Evolutionary conservation across 2,113 vertebrate genomes (phyloP).

Genomic region (Rhea pennata): DNA sequence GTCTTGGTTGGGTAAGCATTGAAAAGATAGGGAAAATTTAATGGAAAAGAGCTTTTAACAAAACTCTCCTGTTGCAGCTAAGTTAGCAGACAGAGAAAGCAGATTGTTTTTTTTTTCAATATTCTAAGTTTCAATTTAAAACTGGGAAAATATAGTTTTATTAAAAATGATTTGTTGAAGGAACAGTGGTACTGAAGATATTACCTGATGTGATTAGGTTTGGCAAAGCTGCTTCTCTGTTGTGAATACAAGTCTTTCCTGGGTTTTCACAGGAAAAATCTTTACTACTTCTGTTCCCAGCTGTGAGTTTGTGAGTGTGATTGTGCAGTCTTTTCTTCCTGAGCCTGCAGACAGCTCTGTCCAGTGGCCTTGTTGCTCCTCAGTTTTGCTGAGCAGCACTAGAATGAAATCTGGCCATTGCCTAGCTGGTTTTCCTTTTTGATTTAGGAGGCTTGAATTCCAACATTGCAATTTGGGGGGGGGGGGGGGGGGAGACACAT

Average conservation of each 20-base stretch:
- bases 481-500: too few relatives aligned
- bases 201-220: neutral
- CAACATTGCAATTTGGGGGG: neutral
- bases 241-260: neutral
- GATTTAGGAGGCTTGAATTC: neutral
- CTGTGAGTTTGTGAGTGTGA: neutral
- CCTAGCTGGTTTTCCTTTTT: neutral
- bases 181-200: neutral
- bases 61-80: neutral
- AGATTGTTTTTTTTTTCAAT: neutral
- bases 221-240: neutral
- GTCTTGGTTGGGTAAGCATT: slow-evolving; percentile 10
- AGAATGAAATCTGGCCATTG: neutral
- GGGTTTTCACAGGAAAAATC: neutral
- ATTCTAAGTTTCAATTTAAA: neutral
- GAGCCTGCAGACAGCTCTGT: neutral
- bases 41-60: neutral
- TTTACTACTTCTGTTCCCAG: neutral
- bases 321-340: neutral
- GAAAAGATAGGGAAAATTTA: slow-evolving; percentile 19
- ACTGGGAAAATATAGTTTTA: neutral
- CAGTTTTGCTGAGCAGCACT: neutral
- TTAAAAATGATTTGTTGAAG: neutral
- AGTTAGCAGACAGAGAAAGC: neutral
- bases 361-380: neutral